Evolutionary conservation across 2,797 vertebrate genomes (phyloP).

Genomic region (Enteromius unitaeniatus): DNA sequence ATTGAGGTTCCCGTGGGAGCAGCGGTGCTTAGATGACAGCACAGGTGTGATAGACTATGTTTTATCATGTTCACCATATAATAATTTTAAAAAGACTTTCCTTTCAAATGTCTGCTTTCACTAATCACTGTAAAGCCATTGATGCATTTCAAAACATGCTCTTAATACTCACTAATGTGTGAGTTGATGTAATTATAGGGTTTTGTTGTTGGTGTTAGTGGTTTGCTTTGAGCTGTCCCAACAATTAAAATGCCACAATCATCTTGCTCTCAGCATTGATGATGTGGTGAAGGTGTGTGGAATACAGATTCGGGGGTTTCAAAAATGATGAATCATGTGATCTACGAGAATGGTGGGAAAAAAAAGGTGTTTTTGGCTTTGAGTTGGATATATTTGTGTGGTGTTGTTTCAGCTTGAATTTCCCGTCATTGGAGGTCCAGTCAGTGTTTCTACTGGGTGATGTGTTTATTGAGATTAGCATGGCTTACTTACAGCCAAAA

Average conservation of each 20-base stretch:
- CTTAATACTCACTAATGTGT: slow-evolving; percentile 32
- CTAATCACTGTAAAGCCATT: slow-evolving; percentile 40
- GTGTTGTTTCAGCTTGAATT: not conserved
- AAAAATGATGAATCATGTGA: not conserved
- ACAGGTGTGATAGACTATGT: slow-evolving; percentile 3
- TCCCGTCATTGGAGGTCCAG: slow-evolving; percentile 14
- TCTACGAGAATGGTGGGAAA: not conserved
- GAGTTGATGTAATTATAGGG: slow-evolving; percentile 31
- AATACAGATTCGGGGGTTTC: slow-evolving; percentile 12
- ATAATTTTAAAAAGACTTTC: slow-evolving; percentile 21
- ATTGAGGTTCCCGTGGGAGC: slow-evolving; percentile 33
- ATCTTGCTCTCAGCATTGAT: slow-evolving; percentile 14
- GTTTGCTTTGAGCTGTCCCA: slow-evolving; percentile 32
- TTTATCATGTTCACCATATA: slow-evolving; percentile 4
- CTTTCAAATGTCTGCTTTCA: slow-evolving; percentile 25
- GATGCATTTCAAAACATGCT: slow-evolving; percentile 38
- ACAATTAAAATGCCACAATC: slow-evolving; percentile 24
- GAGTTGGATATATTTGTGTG: not conserved
- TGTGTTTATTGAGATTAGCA: slow-evolving; percentile 27
- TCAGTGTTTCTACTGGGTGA: slow-evolving; percentile 21
- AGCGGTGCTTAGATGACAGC: slow-evolving; percentile 1
- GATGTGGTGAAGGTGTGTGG: not conserved
- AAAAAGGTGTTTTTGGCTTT: not conserved
- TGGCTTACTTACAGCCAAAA: slow-evolving; percentile 43
- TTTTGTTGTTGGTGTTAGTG: slow-evolving; percentile 31